These are phyloP conservation scores for Heliconius ethilla DNA, from an alignment of 2,888 invertebrate species.

Conservation along the genomic window DNA sequence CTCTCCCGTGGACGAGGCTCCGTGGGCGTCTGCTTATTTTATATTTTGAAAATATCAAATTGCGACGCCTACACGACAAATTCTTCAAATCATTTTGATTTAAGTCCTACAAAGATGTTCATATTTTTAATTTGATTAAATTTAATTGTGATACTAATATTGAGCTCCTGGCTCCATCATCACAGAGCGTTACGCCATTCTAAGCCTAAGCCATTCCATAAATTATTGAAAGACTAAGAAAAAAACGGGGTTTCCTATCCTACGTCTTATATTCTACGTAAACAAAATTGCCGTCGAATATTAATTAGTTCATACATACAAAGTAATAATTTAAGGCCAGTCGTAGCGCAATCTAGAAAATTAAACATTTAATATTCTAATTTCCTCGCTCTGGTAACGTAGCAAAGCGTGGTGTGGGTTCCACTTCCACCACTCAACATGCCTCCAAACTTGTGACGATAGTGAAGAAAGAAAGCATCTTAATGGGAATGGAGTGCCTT, in stretches of 20 bases:
- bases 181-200: neutral
- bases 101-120: neutral
- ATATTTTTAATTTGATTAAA: neutral
- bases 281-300: neutral
- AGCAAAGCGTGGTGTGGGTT: no score
- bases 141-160: neutral
- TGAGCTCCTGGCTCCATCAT: neutral
- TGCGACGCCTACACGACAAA: neutral
- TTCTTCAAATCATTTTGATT: neutral
- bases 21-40: neutral
- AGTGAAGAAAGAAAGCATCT: no score
- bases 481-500: no score
- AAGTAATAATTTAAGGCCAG: neutral
- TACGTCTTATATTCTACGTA: no score
- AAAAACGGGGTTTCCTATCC: no score
- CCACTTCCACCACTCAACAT: neutral
- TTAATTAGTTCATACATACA: neutral
- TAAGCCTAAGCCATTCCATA: no score
- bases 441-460: neutral
- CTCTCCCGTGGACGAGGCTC: neutral
- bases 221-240: neutral
- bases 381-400: no score
- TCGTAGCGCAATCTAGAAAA: no score
- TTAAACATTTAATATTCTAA: no score
- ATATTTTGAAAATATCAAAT: slow-evolving; percentile 1